These are phyloP conservation scores for Agrochola circellaris DNA, from an alignment of 2,888 invertebrate genomes.

Conservation along the genomic window DNA sequence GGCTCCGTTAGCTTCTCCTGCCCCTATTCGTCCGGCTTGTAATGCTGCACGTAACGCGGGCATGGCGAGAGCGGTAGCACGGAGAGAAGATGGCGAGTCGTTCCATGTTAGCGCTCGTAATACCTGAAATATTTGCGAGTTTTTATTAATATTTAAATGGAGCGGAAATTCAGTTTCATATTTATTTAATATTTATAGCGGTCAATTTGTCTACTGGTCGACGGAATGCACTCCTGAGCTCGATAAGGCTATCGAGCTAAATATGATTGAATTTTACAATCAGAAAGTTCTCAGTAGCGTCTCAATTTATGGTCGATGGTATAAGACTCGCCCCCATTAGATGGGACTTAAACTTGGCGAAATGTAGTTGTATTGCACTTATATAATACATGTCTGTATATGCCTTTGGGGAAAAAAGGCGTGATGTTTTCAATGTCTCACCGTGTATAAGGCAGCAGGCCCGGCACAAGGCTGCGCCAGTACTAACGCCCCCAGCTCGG, in stretches of 20 bases:
- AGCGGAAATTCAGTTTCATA: neutral
- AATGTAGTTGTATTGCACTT: no score
- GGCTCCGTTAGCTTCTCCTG: constrained; percentile 89
- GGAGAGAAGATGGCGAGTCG: constrained; percentile 95
- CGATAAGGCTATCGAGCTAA: rapidly evolving
- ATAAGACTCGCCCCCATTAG: no score
- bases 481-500: constrained; percentile 95
- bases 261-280: neutral
- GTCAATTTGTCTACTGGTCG: neutral
- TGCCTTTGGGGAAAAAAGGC: no score
- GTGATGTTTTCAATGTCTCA: constrained; percentile 36
- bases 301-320: no score
- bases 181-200: neutral
- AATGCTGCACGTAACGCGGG: constrained; percentile 88
- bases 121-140: constrained; percentile 69
- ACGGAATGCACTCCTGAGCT: neutral
- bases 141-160: neutral
- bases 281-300: neutral
- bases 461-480: constrained; percentile 89
- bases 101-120: constrained; percentile 93
- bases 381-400: no score
- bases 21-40: constrained; percentile 88
- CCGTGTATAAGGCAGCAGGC: constrained; percentile 80
- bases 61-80: constrained; percentile 94
- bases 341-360: no score